Percentiles rank a stretch among this genome's conserved stretches.
phyloP scores from a whole-genome alignment of 2,113 vertebrate genomes.

The Ursus arctos region DNA sequence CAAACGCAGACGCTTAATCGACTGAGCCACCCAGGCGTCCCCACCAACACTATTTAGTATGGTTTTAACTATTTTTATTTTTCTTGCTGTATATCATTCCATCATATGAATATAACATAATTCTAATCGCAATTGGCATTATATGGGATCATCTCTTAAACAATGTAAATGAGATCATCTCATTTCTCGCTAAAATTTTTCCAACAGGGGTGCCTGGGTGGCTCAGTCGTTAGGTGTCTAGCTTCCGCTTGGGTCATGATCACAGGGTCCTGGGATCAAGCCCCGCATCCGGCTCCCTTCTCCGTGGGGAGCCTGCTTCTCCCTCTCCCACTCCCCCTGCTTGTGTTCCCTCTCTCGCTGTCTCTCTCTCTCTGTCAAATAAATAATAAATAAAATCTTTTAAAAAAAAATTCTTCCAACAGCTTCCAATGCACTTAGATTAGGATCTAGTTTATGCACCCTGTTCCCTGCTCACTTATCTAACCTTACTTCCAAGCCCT shows the following conservation, averaged over 20 bases:
- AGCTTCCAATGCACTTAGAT: neutral
- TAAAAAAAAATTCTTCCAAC: neutral
- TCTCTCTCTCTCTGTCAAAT: no score
- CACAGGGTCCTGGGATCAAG: no score
- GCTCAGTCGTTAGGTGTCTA: no score
- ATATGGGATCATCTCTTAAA: constrained; percentile 14
- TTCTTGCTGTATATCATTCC: neutral
- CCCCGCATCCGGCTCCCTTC: no score
- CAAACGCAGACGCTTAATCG: no score
- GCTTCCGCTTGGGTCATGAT: no score
- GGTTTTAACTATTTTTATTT: neutral
- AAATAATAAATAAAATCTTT: no score
- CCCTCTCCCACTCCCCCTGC: no score
- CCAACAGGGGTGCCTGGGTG: neutral
- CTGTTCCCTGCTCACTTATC: neutral
- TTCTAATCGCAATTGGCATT: neutral
- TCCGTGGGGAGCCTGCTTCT: no score
- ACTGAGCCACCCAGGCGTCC: no score
- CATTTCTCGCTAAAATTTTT: neutral
- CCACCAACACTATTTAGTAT: neutral
- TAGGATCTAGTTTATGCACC: neutral
- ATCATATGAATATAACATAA: neutral
- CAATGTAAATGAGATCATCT: neutral
- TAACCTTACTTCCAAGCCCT: neutral
- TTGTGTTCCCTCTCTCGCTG: no score